These are phyloP conservation scores for Penaeus vannamei DNA, from an alignment of 1,140 invertebrate species.

Conservation along the genomic window DNA sequence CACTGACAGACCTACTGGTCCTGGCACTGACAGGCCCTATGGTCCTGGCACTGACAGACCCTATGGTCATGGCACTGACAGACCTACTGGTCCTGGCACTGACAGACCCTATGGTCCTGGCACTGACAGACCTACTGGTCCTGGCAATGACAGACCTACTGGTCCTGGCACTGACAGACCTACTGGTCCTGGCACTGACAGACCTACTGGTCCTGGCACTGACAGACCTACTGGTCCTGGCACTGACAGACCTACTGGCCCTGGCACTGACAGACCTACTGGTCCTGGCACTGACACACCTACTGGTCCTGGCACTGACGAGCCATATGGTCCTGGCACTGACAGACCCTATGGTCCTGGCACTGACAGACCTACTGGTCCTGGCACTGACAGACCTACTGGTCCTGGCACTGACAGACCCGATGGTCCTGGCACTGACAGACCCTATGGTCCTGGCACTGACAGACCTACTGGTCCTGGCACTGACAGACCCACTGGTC, in stretches of 20 bases:
- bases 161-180: constrained; percentile 32
- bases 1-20: not conserved
- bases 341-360: constrained; percentile 5
- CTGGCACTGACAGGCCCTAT: constrained; percentile 7
- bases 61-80: constrained; percentile 12
- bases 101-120: constrained; percentile 1
- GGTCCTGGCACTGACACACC: constrained; percentile 23
- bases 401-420: constrained; percentile 24
- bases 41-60: constrained; percentile 12
- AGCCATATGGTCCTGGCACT: constrained; percentile 19
- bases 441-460: constrained; percentile 8
- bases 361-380: not conserved
- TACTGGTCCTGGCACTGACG: constrained; percentile 16
- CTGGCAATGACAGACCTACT: constrained; percentile 7
- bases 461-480: not conserved
- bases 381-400: not conserved
- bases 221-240: not conserved
- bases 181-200: constrained; percentile 1
- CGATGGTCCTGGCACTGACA: not conserved
- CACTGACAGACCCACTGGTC: not conserved
- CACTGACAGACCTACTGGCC: constrained; percentile 3
- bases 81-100: constrained; percentile 21
- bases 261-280: constrained; percentile 11
- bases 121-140: not conserved
- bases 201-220: constrained; percentile 1